A percentile compares a stretch with the other conserved stretches of the same genome.
Evolutionary conservation across 1,140 invertebrate genomes (phyloP).

Genomic region (Anastrepha ludens): DNA sequence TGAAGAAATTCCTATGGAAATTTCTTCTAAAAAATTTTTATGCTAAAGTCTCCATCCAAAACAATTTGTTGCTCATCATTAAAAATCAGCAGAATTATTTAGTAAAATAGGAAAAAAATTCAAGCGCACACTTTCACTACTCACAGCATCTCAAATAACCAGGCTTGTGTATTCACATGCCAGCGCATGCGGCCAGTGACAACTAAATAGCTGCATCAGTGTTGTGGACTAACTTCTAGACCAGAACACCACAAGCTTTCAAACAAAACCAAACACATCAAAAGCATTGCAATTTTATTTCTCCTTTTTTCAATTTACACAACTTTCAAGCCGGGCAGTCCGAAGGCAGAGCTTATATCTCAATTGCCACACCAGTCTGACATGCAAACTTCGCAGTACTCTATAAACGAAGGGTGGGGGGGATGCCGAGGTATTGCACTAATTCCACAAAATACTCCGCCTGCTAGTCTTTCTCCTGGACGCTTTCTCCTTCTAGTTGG

Average conservation of each 20-base stretch:
- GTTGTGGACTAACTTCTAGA: neutral
- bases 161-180: no score
- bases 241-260: slow-evolving; percentile 5
- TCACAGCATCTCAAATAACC: no score
- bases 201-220: slow-evolving; percentile 40
- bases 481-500: neutral
- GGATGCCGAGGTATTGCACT: no score
- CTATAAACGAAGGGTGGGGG: neutral
- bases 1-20: no score
- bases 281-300: neutral
- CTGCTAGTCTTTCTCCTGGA: no score
- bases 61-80: no score
- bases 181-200: neutral
- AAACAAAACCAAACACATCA: neutral
- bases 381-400: slow-evolving; percentile 11
- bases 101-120: no score
- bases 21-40: no score
- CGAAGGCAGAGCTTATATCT: slow-evolving; percentile 13
- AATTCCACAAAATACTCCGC: no score
- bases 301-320: neutral
- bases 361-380: slow-evolving; percentile 19
- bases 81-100: no score
- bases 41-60: no score
- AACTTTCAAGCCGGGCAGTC: neutral
- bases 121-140: no score